Evolutionary conservation across 2,888 invertebrate species (phyloP).

Genomic region (Chironomus tentans): DNA sequence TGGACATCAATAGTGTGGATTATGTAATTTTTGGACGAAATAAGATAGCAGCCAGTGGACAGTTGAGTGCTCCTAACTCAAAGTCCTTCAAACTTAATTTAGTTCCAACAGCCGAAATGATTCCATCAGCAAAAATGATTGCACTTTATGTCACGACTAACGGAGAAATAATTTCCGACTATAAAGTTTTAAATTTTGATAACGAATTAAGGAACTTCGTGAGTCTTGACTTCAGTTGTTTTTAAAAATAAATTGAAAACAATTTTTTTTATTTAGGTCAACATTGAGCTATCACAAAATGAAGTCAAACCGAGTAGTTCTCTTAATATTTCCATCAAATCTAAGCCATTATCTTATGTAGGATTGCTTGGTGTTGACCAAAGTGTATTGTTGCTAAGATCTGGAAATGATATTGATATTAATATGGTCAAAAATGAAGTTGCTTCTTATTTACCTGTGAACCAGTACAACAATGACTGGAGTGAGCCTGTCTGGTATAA

Average conservation of each 20-base stretch:
- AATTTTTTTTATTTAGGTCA: slow-evolving; percentile 46
- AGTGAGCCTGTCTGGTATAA: not conserved
- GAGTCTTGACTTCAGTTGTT: slow-evolving; percentile 1
- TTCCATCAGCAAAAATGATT: slow-evolving; percentile 66
- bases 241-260: not conserved
- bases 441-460: not conserved
- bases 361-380: slow-evolving; percentile 75
- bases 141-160: slow-evolving; percentile 65
- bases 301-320: slow-evolving; percentile 61
- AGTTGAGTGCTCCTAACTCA: slow-evolving; percentile 38
- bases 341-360: slow-evolving; percentile 71
- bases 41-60: slow-evolving; percentile 51
- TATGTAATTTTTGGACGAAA: not conserved
- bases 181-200: slow-evolving; percentile 66
- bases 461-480: not conserved
- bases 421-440: slow-evolving; percentile 29
- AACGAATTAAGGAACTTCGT: slow-evolving; percentile 68
- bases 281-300: slow-evolving; percentile 52
- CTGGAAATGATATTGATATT: slow-evolving; percentile 58
- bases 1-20: not conserved
- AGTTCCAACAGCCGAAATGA: slow-evolving; percentile 57
- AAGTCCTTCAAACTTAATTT: not conserved
- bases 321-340: slow-evolving; percentile 62
- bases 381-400: slow-evolving; percentile 55
- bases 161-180: slow-evolving; percentile 69